These are phyloP conservation scores for Lithosia quadra DNA, from an alignment of 2,888 invertebrate genomes.

Conservation along the genomic window DNA sequence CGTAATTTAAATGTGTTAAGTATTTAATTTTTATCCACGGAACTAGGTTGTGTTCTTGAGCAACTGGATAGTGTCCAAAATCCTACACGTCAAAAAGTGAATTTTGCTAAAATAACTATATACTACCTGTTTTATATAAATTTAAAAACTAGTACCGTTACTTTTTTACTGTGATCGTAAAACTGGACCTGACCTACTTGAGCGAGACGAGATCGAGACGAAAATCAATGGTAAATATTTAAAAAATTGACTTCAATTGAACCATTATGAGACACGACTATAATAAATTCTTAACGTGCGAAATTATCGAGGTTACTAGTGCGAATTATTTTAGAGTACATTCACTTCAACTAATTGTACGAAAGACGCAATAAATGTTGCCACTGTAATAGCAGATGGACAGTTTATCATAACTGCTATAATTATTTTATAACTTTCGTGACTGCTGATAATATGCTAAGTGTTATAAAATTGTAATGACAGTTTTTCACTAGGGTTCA, in stretches of 20 bases:
- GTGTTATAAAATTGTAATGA: background rate
- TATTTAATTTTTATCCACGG: background rate
- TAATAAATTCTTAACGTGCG: conserved; percentile 7
- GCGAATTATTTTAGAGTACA: conserved; percentile 11
- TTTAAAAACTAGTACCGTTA: background rate
- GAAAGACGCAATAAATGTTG: background rate
- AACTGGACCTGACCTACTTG: background rate
- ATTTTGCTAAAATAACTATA: background rate
- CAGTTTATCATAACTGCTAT: background rate
- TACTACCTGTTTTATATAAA: background rate
- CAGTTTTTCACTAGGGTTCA: background rate
- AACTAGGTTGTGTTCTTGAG: background rate
- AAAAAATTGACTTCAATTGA: conserved; percentile 15
- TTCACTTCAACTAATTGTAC: conserved; percentile 24
- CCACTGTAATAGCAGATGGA: background rate
- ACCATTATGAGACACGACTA: background rate
- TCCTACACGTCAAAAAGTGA: background rate
- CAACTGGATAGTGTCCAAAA: background rate
- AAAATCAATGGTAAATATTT: background rate
- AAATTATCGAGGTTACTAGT: conserved; percentile 15
- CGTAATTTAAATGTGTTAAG: too few species aligned
- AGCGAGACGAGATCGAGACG: conserved; percentile 1
- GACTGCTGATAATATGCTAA: background rate
- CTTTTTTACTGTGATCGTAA: background rate
- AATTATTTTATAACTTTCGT: background rate